Conservation (phyloP, 2,113 vertebrate species). For the Saccopteryx bilineata region DNA sequence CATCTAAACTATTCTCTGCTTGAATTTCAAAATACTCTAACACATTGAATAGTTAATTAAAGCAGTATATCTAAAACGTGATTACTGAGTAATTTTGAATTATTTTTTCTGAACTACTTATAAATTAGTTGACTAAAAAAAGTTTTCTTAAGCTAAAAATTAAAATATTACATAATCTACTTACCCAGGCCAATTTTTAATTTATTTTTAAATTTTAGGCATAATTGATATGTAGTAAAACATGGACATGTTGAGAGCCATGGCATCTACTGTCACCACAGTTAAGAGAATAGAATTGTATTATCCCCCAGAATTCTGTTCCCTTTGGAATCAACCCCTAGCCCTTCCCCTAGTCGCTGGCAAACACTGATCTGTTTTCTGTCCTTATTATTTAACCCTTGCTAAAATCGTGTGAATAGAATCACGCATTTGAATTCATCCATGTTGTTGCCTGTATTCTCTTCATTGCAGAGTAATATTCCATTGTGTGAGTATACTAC, state of each 20-base stretch:
- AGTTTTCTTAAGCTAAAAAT: conserved; percentile 30
- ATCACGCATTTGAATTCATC: neutral
- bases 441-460: neutral
- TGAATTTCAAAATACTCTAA: conserved; percentile 21
- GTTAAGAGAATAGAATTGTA: neutral
- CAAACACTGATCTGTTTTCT: neutral
- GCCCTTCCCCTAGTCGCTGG: neutral
- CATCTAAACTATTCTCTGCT: conserved; percentile 46
- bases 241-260: neutral
- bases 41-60: conserved; percentile 30
- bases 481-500: neutral
- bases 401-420: neutral
- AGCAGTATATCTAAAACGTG: conserved; percentile 28
- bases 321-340: neutral
- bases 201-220: neutral
- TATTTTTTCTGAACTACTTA: conserved; percentile 13
- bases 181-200: neutral
- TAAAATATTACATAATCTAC: conserved; percentile 16
- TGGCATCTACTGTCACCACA: neutral
- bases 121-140: conserved; percentile 37
- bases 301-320: neutral
- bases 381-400: neutral
- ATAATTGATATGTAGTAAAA: neutral
- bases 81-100: conserved; percentile 55
- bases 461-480: neutral